Percentiles rank a stretch among this genome's conserved stretches.
Conservation (phyloP, 2,797 vertebrate species). For the Knipowitschia caucasica region DNA sequence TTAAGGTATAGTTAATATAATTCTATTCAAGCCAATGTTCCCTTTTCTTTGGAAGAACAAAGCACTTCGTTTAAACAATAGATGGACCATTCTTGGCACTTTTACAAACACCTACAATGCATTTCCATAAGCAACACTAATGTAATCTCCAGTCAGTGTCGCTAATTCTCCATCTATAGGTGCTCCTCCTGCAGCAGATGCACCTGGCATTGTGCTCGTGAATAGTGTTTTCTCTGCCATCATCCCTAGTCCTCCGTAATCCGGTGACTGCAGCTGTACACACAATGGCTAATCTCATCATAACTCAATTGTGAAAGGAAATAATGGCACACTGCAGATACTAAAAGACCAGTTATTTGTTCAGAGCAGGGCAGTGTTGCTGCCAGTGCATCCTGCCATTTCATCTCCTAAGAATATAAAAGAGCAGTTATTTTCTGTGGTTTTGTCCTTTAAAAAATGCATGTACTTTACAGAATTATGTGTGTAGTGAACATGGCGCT, state of each 20-base stretch:
- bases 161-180: conserved; percentile 29
- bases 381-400: conserved; percentile 38
- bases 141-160: conserved; percentile 14
- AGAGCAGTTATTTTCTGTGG: neutral
- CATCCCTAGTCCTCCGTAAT: conserved; percentile 66
- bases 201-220: conserved; percentile 40
- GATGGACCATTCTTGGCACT: neutral
- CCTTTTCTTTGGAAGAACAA: neutral
- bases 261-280: conserved; percentile 69
- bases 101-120: neutral
- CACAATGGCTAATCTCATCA: conserved; percentile 71
- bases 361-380: conserved; percentile 47
- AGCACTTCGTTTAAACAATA: neutral
- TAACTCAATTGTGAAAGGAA: conserved; percentile 65
- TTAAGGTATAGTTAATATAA: neutral
- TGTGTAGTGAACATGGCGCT: conserved; percentile 16
- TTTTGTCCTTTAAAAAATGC: neutral
- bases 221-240: conserved; percentile 54
- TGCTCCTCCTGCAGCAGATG: conserved; percentile 18
- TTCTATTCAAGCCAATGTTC: neutral
- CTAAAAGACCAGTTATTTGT: conserved; percentile 54
- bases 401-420: conserved; percentile 13
- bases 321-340: conserved; percentile 62
- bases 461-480: conserved; percentile 13
- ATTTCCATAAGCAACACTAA: conserved; percentile 5